Evolutionary conservation across 2,797 vertebrate species (phyloP), one percentile per base, ranked within the genome.

Genomic region (Cottoperca gobio): DNA sequence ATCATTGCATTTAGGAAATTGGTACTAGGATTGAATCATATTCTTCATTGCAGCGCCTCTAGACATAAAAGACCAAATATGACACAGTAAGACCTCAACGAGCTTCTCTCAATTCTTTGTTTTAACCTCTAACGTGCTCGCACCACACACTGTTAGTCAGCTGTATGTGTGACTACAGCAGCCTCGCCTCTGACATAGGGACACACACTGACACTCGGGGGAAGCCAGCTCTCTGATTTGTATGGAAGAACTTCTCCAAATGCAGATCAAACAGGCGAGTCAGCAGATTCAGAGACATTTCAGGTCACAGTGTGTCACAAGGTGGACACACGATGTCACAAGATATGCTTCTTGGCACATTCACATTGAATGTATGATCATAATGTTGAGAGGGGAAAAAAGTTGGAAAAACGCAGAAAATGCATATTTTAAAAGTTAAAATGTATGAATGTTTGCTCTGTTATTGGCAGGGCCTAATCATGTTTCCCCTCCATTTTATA

Each of bases 241-340:
- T 62, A 67, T 61, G 49, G 35, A 52, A 14, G 31, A 66, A 26
- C 2, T 35, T 31, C 40, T 59, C 24, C 16, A 70, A 26, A 26
- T 21, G 49, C 53, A 33, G 40, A 79, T 52, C 57, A 45, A 79
- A 73, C 43, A 24, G 43, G 21, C 39, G 19, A 69, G 24, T 73
- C 70, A 79, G 65, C 46, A 46, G 48, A n/a, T 43, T 5, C n/a
- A 40, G 33, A 68, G 55, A 45, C 13, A 11, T 8, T 40, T 35
- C 33, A 1, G 63, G 48, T 78, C 57, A 55, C 58, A 48, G 19
- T n/a, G 23, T 53, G 45, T 78, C 46, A 65, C 21, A 24, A 40
- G 6, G n/a, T 8, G 59, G 53, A 59, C 46, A 66, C 8, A 33
- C 11, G 1, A n/a, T 48, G 35, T 39, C 43, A 6, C 3, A 46